A percentile compares a stretch with the other conserved stretches of the same genome.
Evolutionary conservation across 2,888 invertebrate genomes (phyloP).

Genomic region (Chaetoderma sp.): DNA sequence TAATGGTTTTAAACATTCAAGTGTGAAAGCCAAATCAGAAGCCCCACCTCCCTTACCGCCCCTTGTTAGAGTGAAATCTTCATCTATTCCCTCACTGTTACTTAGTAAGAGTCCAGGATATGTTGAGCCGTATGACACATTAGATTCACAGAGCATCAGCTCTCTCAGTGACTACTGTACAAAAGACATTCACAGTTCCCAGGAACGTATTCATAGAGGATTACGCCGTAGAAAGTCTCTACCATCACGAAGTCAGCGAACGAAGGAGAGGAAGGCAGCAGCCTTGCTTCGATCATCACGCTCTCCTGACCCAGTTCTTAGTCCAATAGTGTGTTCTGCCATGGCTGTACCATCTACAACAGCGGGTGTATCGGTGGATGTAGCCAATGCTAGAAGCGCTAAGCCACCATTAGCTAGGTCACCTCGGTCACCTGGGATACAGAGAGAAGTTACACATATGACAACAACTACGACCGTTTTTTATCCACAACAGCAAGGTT

Average conservation of each 20-base stretch:
- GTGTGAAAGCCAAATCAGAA: background rate
- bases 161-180: background rate
- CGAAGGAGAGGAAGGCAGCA: background rate
- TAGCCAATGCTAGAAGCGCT: background rate
- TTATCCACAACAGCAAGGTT: no score
- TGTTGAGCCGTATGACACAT: conserved; percentile 71
- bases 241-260: background rate
- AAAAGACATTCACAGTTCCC: background rate
- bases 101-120: conserved; percentile 55
- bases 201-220: background rate
- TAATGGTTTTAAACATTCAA: background rate
- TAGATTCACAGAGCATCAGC: conserved; percentile 34
- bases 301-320: background rate
- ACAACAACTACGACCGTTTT: background rate
- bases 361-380: background rate
- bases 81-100: conserved; percentile 37
- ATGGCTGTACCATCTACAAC: background rate
- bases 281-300: no score
- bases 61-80: conserved; percentile 36
- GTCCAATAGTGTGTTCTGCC: no score
- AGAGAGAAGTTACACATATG: background rate
- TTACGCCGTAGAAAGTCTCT: background rate
- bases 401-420: background rate
- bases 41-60: conserved; percentile 17
- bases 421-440: background rate